Base-by-base conservation (phyloP, 23 tunicate species). In the Trididemnum clinides region DNA sequence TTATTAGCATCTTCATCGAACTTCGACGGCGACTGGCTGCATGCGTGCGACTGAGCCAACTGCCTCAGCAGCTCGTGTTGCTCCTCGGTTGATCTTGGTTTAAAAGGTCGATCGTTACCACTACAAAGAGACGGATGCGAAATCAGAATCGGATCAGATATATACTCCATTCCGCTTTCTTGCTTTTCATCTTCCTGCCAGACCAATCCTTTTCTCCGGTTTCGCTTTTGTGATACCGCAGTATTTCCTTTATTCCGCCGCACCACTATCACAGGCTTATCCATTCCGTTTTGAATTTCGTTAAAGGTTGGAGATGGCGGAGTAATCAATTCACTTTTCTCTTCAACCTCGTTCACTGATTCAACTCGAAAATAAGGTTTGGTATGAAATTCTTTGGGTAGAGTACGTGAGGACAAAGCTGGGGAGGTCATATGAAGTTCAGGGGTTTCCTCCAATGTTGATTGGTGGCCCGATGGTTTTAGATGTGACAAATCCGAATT, bases 81-180 rank as follows among this genome's bases (percentile, higher is more conserved):
- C 33, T 86, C 90, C n/a, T 38, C 82, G 1, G 64, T 78, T 12
- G 84, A 32, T 34, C 90, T 39, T 57, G 62, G 82, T 31, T 86
- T 72, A 34, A 77, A 29, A 2, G 57, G 28, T 2, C 10, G 3
- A 57, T 70, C 50, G 22, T 80, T 51, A 10, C 66, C 65, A n/a
- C 2, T 30, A 7, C 31, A 15, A 18, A 25, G 29, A 21, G 34
- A 39, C 31, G 80, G 80, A 23, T 38, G 58, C 57, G 57, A 36
- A 2, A 74, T 74, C 23, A 31, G 23, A 2, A 73, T 37, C 12
- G 80, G 80, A 20, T 21, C 57, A 15, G 83, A 78, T 25, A 54
- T 32, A 4, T 18, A 12, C 18, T 51, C 20, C 2, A 58, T 12
- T 69, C 76, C 37, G 27, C 15, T 30, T 33, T 30, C 5, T 37